Evolutionary conservation across 2,888 invertebrate species (phyloP), one percentile per base, ranked within the genome.

Genomic region (Drosophila imparisetae): DNA sequence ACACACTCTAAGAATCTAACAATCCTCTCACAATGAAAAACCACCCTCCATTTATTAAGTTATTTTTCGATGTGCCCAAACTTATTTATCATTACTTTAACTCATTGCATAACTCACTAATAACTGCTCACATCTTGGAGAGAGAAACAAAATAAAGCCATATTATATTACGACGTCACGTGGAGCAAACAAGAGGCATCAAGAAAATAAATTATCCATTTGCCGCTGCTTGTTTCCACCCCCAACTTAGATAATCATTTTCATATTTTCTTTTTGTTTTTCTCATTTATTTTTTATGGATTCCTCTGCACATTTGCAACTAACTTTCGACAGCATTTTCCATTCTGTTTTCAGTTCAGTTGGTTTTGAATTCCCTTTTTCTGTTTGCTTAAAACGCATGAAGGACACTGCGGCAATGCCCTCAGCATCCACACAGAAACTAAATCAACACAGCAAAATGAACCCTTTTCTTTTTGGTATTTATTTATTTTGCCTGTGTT

Each of bases 361-460:
- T 62, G 54, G 40, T 24, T 63, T 53, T 64, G 55, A 55, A 27
- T 52, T 32, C 29, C 30, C 29, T 59, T 45, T 45, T 42, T 64
- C n/a, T 75, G 52, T 72, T 64, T 73, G 62, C 70, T 30, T 55
- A 64, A 72, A 81, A 69, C 75, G 83, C 87, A 84, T 89, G 89
- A 81, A 84, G 85, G 81, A 84, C 82, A 78, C 64, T 81, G 78
- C 72, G 72, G 78, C 67, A 62, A 64, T 64, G 80, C 63, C 40
- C 79, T 11, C 76, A 58, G 64, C 11, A 36, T 58, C 45, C 58
- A 58, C 48, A 63, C 57, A 62, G 48, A 53, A 55, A 63, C 34
- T 53, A 36, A 54, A 11, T 24, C 34, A 54, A 66, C 53, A 70
- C 42, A 78, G 30, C 29, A 29, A 72, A 42, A 53, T 30, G 45